These are phyloP conservation scores for Stegana nigrithorax DNA, from an alignment of 2,888 invertebrate species.

Conservation along the genomic window DNA sequence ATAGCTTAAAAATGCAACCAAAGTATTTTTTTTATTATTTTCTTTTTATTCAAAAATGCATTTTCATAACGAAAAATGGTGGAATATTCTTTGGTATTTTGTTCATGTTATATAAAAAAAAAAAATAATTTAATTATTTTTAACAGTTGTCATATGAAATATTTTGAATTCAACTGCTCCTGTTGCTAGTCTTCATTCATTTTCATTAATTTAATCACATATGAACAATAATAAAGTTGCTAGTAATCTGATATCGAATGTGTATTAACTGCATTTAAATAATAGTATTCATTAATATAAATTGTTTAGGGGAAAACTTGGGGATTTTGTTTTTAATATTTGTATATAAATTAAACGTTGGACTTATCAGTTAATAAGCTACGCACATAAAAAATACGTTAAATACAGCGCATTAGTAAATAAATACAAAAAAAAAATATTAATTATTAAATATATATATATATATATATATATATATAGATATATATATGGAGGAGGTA, in stretches of 20 bases:
- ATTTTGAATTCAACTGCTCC: neutral
- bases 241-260: constrained; percentile 5
- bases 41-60: constrained; percentile 53
- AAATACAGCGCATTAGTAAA: constrained; percentile 10
- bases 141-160: neutral
- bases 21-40: constrained; percentile 45
- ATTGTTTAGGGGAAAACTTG: too few species aligned
- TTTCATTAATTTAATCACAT: constrained; percentile 4
- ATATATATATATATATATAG: constrained; percentile 28
- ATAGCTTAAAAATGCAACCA: too few species aligned
- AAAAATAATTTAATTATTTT: constrained; percentile 10
- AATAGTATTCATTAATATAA: too few species aligned
- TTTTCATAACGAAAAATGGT: constrained; percentile 59
- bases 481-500: constrained; percentile 22
- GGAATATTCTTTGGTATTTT: constrained; percentile 59
- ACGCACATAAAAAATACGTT: constrained; percentile 4
- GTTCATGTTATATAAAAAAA: constrained; percentile 17
- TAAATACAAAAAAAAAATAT: constrained; percentile 37
- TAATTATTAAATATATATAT: constrained; percentile 3
- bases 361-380: constrained; percentile 14
- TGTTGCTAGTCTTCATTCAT: neutral
- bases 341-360: constrained; percentile 13
- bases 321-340: neutral
- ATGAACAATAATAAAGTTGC: neutral
- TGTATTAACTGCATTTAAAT: too few species aligned